Conservation (phyloP, 2,113 vertebrate genomes). For the Myotis yumanensis region DNA sequence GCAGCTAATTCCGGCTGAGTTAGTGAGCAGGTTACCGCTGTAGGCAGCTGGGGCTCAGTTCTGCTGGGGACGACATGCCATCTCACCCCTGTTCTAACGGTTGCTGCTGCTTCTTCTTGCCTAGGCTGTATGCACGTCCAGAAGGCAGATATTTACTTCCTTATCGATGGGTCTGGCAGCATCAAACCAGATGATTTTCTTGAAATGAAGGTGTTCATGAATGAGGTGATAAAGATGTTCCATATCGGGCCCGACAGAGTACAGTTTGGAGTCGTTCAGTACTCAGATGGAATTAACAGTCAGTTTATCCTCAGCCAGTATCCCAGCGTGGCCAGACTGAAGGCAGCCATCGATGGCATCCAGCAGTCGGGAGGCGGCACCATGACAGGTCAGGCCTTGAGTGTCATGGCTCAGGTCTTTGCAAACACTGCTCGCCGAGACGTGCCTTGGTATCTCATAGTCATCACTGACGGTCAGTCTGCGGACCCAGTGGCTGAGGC, state of each 20-base stretch:
- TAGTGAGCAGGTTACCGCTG: background rate
- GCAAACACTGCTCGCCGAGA: constrained; percentile 59
- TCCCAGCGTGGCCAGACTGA: constrained; percentile 69
- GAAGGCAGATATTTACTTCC: constrained; percentile 92
- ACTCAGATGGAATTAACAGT: constrained; percentile 59
- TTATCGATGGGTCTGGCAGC: constrained; percentile 90
- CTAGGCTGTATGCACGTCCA: constrained; percentile 87
- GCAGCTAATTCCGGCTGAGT: background rate
- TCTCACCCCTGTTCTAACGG: background rate
- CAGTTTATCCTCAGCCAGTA: constrained; percentile 83
- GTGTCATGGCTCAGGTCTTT: constrained; percentile 83
- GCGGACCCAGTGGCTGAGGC: constrained; percentile 82
- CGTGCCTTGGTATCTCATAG: constrained; percentile 84
- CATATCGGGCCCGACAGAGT: constrained; percentile 84
- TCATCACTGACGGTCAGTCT: constrained; percentile 89
- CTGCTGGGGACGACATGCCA: fast-evolving
- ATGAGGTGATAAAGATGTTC: constrained; percentile 83
- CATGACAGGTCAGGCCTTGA: constrained; percentile 84
- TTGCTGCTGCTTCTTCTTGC: background rate
- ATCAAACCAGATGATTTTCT: constrained; percentile 82
- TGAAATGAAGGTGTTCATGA: constrained; percentile 90
- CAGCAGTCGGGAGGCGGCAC: constrained; percentile 82
- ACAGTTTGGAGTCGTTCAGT: constrained; percentile 88
- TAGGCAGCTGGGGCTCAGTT: background rate
- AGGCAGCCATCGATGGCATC: constrained; percentile 82